Conservation (phyloP, 2,888 invertebrate genomes). For the Tenodera sinensis region DNA sequence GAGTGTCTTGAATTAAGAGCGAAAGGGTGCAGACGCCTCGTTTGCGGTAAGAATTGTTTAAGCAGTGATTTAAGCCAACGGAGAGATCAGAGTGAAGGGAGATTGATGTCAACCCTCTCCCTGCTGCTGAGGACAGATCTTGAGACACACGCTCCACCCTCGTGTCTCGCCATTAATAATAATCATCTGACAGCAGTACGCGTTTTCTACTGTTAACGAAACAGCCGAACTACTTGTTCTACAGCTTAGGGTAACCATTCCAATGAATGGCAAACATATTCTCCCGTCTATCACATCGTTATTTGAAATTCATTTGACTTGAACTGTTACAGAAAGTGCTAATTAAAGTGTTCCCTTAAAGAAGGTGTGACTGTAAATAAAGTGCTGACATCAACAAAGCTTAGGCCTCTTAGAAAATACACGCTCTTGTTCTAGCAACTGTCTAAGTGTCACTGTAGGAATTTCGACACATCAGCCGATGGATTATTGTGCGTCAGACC, state of each 20-base stretch:
- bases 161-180: neutral
- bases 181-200: neutral
- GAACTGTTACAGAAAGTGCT: too few species aligned
- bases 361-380: too few species aligned
- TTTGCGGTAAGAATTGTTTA: neutral
- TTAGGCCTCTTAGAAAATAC: too few species aligned
- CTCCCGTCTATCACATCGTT: neutral
- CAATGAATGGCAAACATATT: neutral
- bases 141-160: neutral
- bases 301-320: too few species aligned
- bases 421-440: too few species aligned
- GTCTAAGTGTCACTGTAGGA: too few species aligned
- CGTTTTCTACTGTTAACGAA: neutral
- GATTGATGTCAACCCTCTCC: neutral
- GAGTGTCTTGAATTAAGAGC: neutral
- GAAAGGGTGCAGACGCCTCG: neutral
- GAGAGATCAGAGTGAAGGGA: neutral
- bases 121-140: neutral
- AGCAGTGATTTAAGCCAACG: neutral
- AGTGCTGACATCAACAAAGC: too few species aligned
- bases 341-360: too few species aligned
- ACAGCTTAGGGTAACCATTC: neutral
- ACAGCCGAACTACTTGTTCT: neutral
- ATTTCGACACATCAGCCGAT: too few species aligned
- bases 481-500: too few species aligned